phyloP scores from a whole-genome alignment of 2,888 invertebrate genomes.

The Drosophila flavopinicola region DNA sequence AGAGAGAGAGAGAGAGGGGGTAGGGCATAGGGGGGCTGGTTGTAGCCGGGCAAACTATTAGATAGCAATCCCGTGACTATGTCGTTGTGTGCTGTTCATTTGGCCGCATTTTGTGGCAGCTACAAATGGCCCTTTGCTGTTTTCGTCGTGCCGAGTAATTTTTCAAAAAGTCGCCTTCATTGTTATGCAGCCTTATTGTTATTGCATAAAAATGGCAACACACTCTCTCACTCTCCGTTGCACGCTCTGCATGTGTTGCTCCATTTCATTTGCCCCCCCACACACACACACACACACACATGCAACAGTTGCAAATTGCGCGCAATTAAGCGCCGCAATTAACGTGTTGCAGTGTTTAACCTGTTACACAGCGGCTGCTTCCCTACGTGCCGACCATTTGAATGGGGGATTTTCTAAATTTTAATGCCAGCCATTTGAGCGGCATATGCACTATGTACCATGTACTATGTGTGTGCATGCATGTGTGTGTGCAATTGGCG shows the following conservation, averaged over 20 bases:
- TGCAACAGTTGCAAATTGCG: conserved; percentile 78
- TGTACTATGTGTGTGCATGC: conserved; percentile 6
- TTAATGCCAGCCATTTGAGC: conserved; percentile 70
- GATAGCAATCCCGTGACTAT: conserved; percentile 61
- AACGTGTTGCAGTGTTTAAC: conserved; percentile 79
- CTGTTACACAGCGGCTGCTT: conserved; percentile 63
- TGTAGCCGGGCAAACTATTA: conserved; percentile 70
- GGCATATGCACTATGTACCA: conserved; percentile 1
- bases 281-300: conserved; percentile 22
- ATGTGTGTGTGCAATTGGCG: conserved; percentile 54
- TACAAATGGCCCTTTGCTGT: conserved; percentile 69
- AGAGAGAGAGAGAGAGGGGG: neutral
- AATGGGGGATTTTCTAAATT: conserved; percentile 76
- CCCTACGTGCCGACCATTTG: conserved; percentile 64
- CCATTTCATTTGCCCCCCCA: neutral
- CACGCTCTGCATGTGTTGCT: neutral
- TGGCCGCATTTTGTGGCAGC: conserved; percentile 76
- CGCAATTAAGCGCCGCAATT: conserved; percentile 81
- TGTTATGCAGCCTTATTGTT: conserved; percentile 80
- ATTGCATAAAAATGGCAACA: conserved; percentile 77
- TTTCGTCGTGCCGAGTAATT: conserved; percentile 61
- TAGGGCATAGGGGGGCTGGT: neutral
- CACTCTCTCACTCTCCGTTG: conserved; percentile 5
- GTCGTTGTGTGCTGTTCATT: conserved; percentile 69
- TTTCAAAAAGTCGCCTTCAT: conserved; percentile 69